Evolutionary conservation across 2,888 invertebrate genomes (phyloP).

Genomic region (Theodoxus fluviatilis): DNA sequence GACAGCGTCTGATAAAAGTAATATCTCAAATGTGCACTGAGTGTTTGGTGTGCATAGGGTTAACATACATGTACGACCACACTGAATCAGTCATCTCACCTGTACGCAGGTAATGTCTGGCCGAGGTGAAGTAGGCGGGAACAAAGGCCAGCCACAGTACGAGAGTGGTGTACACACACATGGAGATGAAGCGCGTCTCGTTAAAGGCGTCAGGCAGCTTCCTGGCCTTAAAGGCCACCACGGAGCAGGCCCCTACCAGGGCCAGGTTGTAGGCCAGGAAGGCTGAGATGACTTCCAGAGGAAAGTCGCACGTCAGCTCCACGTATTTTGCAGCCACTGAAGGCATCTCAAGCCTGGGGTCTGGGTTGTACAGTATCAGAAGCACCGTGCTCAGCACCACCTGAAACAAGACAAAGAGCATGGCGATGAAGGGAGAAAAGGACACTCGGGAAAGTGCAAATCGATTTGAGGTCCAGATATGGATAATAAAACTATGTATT

Average conservation of each 20-base stretch:
- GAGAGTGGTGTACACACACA: conserved; percentile 54
- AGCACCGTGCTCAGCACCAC: no score
- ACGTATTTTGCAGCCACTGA: conserved; percentile 37
- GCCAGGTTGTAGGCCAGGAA: conserved; percentile 50
- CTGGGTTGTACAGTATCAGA: no score
- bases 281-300: conserved; percentile 38
- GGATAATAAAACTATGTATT: no score
- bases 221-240: conserved; percentile 54
- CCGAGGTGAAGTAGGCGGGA: conserved; percentile 48
- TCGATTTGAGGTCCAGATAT: no score
- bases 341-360: conserved; percentile 37
- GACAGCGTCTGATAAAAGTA: no score
- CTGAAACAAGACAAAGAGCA: no score
- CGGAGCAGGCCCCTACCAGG: conserved; percentile 45
- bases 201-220: conserved; percentile 58
- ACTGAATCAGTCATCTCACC: no score
- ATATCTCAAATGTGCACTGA: no score
- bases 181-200: conserved; percentile 52
- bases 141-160: conserved; percentile 53
- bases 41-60: no score
- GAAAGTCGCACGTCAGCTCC: conserved; percentile 45
- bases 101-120: conserved; percentile 32
- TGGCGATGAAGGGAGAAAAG: no score
- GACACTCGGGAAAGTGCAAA: no score
- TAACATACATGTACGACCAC: no score